Base-by-base conservation (phyloP, 2,888 invertebrate species). In the Tiphia femorata region DNA sequence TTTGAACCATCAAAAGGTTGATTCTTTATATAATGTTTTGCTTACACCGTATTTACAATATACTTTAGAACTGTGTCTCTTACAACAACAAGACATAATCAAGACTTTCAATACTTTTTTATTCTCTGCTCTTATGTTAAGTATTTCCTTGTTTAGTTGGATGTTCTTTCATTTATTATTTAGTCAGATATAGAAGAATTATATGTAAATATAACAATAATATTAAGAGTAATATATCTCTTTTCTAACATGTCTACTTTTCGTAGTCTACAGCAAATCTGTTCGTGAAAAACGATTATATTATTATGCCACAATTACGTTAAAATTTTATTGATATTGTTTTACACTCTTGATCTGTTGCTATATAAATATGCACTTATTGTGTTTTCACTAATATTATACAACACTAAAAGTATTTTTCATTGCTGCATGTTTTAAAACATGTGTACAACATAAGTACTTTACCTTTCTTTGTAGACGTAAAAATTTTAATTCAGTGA, bases 141-240 rank as follows among this genome's bases (percentile, higher is more conserved):
- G 60, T 48, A 46, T 55, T 64, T 53, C 49, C 33, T 57, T 14
- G 42, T 57, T 65, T 63, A 51, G 53, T 53, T 60, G 64, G 21
- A 41, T 54, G 55, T 60, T 50, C 23, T 67, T 54, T 42, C 57
- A 50, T 49, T 64, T 56, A 51, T 62, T 58, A 41, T 71, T 59
- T 60, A 21, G 47, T 56, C 44, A 43, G 48, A 50, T 19, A 54
- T 42, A 40, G 30, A 29, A 55, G 20, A 49, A 38, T 53, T 49
- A 30, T 38, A 21, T 53, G 52, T 20, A 47, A 58, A 51, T 44
- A 20, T n/a, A 41, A 49, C 51, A 46, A 44, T 54, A 33, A 66
- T 58, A 42, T 55, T 61, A 46, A 66, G 61, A 67, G 56, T 69
- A 70, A 77, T 67, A 76, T 77, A 77, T 77, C 76, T 77, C 77